Conservation (phyloP, 2,888 invertebrate genomes). For the Sesia bembeciformis region DNA sequence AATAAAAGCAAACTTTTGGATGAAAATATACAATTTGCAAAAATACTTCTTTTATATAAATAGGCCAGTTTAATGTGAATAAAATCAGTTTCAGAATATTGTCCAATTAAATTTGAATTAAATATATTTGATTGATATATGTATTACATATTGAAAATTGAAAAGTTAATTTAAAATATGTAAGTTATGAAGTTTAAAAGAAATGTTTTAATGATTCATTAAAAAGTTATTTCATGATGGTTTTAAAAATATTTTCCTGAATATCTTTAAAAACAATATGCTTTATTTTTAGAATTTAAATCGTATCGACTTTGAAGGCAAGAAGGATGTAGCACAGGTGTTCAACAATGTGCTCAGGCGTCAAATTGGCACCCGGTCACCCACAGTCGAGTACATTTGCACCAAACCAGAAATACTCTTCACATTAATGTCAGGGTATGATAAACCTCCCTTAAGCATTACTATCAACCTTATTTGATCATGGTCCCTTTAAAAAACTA, state of each 20-base stretch:
- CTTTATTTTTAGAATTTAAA: slow-evolving; percentile 74
- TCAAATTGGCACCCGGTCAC: slow-evolving; percentile 98
- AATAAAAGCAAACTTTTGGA: too few relatives aligned
- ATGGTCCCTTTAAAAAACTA: too few relatives aligned
- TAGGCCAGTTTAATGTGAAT: too few relatives aligned
- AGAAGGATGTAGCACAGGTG: slow-evolving; percentile 99
- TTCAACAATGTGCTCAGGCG: slow-evolving; percentile 99
- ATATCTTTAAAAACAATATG: not conserved
- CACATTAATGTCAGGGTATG: slow-evolving; percentile 95
- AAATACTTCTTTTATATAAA: not conserved
- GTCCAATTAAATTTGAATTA: too few relatives aligned
- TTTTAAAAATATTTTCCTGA: too few relatives aligned
- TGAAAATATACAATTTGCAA: too few relatives aligned
- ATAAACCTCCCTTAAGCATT: slow-evolving; percentile 3
- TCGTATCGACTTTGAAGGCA: slow-evolving; percentile 90
- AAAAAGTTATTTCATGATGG: not conserved
- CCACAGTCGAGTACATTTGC: slow-evolving; percentile 99
- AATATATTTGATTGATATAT: too few relatives aligned
- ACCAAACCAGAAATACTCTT: slow-evolving; percentile 97
- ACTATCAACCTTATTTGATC: too few relatives aligned
- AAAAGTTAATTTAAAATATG: too few relatives aligned
- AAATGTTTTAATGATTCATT: not conserved
- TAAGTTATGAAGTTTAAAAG: not conserved
- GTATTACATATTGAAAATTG: too few relatives aligned
- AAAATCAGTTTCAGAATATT: too few relatives aligned